Evolutionary conservation across 1,140 invertebrate genomes (phyloP).

Genomic region (Tetranychus urticae): DNA sequence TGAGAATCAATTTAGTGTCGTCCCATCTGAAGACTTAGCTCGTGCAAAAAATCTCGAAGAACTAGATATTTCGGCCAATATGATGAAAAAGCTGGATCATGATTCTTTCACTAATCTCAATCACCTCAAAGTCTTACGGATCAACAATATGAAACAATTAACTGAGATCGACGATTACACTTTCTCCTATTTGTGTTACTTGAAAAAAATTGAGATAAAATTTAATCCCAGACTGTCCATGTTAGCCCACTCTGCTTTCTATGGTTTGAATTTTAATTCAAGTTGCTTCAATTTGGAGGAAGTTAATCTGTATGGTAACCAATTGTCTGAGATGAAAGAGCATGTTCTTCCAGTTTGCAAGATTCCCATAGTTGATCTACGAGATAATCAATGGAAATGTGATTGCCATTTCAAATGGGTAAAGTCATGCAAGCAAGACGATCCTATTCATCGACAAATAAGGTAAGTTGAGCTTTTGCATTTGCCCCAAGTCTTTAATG

Average conservation of each 20-base stretch:
- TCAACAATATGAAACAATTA: slow-evolving; percentile 8
- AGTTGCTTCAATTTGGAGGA: background rate
- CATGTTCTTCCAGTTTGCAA: slow-evolving; percentile 4
- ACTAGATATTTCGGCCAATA: background rate
- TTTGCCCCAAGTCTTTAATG: too few relatives aligned
- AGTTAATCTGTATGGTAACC: slow-evolving; percentile 2
- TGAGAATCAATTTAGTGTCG: background rate
- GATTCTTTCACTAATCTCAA: slow-evolving; percentile 1
- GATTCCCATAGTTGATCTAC: slow-evolving; percentile 10
- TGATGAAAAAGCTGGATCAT: background rate
- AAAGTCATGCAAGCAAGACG: slow-evolving; percentile 6
- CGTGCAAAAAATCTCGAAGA: background rate
- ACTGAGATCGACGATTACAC: background rate
- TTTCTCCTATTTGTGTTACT: slow-evolving; percentile 8
- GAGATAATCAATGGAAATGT: slow-evolving; percentile 12
- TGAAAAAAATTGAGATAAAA: background rate
- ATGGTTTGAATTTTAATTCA: background rate
- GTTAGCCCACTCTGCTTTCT: background rate
- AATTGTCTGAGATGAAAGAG: background rate
- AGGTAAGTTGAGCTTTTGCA: background rate
- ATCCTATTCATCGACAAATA: background rate
- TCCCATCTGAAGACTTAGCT: background rate
- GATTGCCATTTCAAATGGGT: slow-evolving; percentile 13
- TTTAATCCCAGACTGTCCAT: background rate
- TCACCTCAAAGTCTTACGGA: slow-evolving; percentile 4